Conservation (phyloP, 2,113 vertebrate genomes). For the Nesospiza acunhae region DNA sequence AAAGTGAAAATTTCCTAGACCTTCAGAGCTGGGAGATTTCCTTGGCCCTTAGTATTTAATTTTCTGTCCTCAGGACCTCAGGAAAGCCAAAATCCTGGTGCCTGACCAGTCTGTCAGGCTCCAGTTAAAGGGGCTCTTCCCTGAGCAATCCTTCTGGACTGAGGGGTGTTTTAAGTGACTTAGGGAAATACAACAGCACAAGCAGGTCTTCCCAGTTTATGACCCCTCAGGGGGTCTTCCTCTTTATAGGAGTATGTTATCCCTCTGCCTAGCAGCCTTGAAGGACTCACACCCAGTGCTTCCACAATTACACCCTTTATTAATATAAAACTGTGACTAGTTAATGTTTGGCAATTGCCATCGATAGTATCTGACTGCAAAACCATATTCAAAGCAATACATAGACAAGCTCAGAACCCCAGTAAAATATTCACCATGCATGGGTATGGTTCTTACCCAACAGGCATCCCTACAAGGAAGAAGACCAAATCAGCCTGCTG, state of each 20-base stretch:
- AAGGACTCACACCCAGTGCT: background rate
- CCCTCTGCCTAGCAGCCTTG: background rate
- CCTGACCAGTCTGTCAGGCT: background rate
- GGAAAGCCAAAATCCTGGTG: background rate
- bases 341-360: accelerated
- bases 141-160: background rate
- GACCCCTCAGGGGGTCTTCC: background rate
- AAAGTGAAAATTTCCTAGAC: background rate
- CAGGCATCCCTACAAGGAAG: accelerated
- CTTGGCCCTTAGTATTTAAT: background rate
- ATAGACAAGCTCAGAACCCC: background rate
- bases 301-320: background rate
- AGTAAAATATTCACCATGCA: background rate
- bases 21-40: background rate
- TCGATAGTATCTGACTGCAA: background rate
- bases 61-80: background rate
- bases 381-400: background rate
- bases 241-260: background rate
- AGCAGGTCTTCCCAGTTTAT: background rate
- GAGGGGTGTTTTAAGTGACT: background rate
- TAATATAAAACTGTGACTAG: background rate
- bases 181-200: background rate
- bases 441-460: background rate
- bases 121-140: no score
- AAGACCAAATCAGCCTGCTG: background rate